Base-by-base conservation (phyloP, 2,888 invertebrate genomes). In the Diarsia brunnea region DNA sequence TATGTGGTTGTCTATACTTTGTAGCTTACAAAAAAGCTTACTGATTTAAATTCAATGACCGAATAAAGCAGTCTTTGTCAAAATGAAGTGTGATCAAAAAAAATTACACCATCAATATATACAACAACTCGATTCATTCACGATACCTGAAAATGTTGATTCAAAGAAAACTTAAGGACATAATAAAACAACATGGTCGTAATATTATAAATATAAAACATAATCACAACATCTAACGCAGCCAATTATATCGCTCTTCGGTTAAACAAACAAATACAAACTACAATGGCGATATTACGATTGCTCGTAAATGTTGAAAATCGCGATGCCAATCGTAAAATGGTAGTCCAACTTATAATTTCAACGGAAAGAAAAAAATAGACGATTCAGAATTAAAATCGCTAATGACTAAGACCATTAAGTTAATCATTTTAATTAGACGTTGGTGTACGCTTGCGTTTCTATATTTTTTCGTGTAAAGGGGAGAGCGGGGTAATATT, bases 351-450 rank as follows among this genome's bases (percentile, higher is more conserved):
- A 92, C 89, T 94, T 94, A 94, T 95, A 94, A 94, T 95, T 94
- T 93, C 88, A 90, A 90, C 88, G 77, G 87, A 88, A 89, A 58
- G 81, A 88, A 92, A 95, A 93, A 94, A 95, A 94, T 92, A 93
- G 93, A 91, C 92, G 91, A 94, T 94, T 93, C 92, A 85, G 93
- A 95, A 96, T 96, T 96, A 96, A 96, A 96, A 95, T 96, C 96
- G 95, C 97, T 97, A 96, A 97, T 97, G 96, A 96, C 96, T 93
- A 92, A 94, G 92, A 94, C 96, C 96, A 96, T 97, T 96, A 97
- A 96, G 95, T 96, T 96, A 96, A 97, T 97, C 94, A 96, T 96
- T 96, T 96, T 96, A 96, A 97, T 97, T 96, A 96, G 95, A 94
- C 94, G 90, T 94, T 95, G 94, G 95, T 94, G 92, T 93, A 93